Base-by-base conservation (phyloP, 2,888 invertebrate genomes). In the Autographa gamma region DNA sequence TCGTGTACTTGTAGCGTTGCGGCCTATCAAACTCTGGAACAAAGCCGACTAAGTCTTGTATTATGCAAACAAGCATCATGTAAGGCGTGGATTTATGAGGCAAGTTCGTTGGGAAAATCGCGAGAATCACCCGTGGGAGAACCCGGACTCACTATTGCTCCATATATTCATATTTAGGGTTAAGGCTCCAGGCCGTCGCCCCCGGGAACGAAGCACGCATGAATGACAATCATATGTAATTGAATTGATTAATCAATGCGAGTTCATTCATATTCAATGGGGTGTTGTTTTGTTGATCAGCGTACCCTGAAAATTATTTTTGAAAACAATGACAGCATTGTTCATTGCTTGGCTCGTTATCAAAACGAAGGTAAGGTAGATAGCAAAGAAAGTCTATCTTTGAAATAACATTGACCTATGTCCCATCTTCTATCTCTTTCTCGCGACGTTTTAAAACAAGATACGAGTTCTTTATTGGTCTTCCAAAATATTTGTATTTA, bases 41-140 rank as follows among this genome's bases (percentile, higher is more conserved):
- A 94, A 94, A 93, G 93, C 90, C 87, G 88, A 85, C 93, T 93
- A 92, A 93, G 94, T 94, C 93, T 93, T 95, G 93, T 95, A 95
- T 95, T 95, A 95, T 95, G 95, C 95, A 95, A 95, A 95, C 94
- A 93, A 91, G 94, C 93, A 95, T 95, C 93, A 94, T 93, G 94
- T 93, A 93, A 94, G 93, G 94, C 93, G 92, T 91, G 92, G 94
- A 95, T 95, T 95, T 95, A 95, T 94, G 95, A 93, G 92, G 87
- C 90, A 95, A 95, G 93, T 95, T 95, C 91, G 92, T 91, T 90
- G 90, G 85, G 91, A 90, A 89, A 92, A 91, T 93, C 93, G 91
- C 91, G 88, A 88, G 91, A 87, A 81, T 82, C 87, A 86, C 93
- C 90, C 89, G 76, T 84, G 91, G 91, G 93, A 89, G 84, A 74